Percentiles rank a stretch among this genome's conserved stretches.
Conservation (phyloP, 2,797 vertebrate species). For the Chiloscyllium punctatum region DNA sequence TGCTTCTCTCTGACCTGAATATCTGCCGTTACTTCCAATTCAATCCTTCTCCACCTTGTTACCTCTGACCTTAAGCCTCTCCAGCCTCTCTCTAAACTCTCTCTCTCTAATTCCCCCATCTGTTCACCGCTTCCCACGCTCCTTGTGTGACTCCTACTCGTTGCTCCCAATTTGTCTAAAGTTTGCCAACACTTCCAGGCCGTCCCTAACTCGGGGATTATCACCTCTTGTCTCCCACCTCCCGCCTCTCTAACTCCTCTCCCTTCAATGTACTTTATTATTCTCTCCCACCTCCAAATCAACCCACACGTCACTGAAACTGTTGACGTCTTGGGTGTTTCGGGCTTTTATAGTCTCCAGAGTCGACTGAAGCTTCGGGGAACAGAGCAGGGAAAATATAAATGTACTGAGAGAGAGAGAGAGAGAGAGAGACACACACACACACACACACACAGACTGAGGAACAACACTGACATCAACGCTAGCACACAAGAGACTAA, state of each 20-base stretch:
- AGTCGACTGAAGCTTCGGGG: too few species aligned
- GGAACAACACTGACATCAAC: neutral
- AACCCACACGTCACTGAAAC: constrained; percentile 7
- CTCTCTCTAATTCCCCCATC: neutral
- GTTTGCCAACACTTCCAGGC: neutral
- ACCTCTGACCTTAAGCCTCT: neutral
- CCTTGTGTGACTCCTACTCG: neutral
- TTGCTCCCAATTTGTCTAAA: neutral
- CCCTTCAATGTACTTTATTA: neutral
- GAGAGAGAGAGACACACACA: too few species aligned
- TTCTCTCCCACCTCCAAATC: neutral
- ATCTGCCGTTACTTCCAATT: neutral
- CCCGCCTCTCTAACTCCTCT: neutral
- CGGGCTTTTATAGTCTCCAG: neutral
- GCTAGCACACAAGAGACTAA: neutral
- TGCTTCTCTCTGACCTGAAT: neutral
- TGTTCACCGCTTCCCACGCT: neutral
- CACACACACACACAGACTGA: too few species aligned
- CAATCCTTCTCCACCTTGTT: neutral
- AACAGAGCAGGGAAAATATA: too few species aligned
- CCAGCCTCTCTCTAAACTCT: neutral
- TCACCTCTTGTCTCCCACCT: neutral
- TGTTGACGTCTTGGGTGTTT: neutral
- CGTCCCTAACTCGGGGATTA: neutral
- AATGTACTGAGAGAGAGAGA: neutral